Evolutionary conservation across 2,888 invertebrate species (phyloP), one percentile per base, ranked within the genome.

Genomic region (Hydropsyche betteni): DNA sequence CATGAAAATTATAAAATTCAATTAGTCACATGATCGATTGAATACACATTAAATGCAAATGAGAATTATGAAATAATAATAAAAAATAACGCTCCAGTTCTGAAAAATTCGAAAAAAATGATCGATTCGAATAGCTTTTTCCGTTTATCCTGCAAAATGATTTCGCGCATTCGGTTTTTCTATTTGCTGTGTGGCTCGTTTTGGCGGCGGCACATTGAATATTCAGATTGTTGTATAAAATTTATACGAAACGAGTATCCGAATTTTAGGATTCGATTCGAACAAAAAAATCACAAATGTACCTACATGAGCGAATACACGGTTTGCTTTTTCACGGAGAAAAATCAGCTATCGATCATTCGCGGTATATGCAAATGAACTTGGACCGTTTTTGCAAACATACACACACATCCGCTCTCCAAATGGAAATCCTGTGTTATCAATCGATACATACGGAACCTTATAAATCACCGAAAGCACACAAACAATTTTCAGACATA

Each of bases 291-390:
- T n/a, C n/a, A n/a, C n/a, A n/a, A 58, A 16, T 8, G 24, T 24
- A 58, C 16, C 4, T 8, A 24, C 58, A 24, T 8, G 14, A 53
- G 53, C 7, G n/a, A 24, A 58, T 58, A 58, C 5, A 8, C 44
- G 44, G 44, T 44, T 10, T 44, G 44, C 1, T 44, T 44, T 44
- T 44, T 44, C 44, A 44, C 44, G 44, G 44, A 58, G 58, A 58
- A 24, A 58, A 58, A 58, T 58, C 58, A 24, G 58, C 58, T 24
- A 58, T 58, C 58, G 58, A 58, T 58, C 58, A 58, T 58, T 58
- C 24, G 14, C 58, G 4, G 58, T 16, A 16, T 58, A 58, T 58
- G 58, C 58, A 58, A 58, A 58, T 58, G 58, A 24, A 24, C 24
- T 24, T 24, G 10, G 44, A 44, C 44, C 44, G 44, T 53, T 53